Base-by-base conservation (phyloP, 2,888 invertebrate genomes). In the Apotomis capreana region DNA sequence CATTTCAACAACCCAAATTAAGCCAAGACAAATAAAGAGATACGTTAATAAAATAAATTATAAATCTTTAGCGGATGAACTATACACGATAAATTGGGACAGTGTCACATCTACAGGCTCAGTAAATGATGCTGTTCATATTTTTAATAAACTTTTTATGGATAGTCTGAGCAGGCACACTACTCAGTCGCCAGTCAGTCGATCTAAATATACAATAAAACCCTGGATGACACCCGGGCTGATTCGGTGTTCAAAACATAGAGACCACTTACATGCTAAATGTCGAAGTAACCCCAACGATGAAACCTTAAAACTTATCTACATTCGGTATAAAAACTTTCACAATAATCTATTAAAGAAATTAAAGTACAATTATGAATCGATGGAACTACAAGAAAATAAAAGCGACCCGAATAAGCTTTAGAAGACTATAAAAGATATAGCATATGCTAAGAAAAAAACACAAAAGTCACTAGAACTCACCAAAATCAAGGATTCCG, bases 181-280 rank as follows among this genome's bases (percentile, higher is more conserved):
- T 15, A 15, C 15, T 15, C 15, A 15, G 15, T 15, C 15, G 15
- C 1, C 15, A 15, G 44, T 59, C 12, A 6, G 26, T 5, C 61
- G 15, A 13, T 4, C 13, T 26, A 15, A 26, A n/a, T 15, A 15
- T 9, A 57, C 4, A 8, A 13, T 57, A 5, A n/a, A 26, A 15
- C 55, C 55, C 4, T 62, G 51, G 61, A 62, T 62, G 3, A 62
- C 61, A 3, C 61, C 61, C 9, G 61, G 61, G 5, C 15, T 62
- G 8, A 6, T 62, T 12, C 49, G 40, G 49, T 62, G 61, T 8
- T 15, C 26, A 5, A 8, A 26, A 51, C 40, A 62, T 9, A 40
- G 61, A 9, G 49, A 62, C 26, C 5, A 5, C 1, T 12, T 62
- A 2, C 49, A 62, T 8, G 15, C 10, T 6, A 10, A 62, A 51